Evolutionary conservation across 2,888 invertebrate genomes (phyloP).

Genomic region (Aphelenchoides bicaudatus): DNA sequence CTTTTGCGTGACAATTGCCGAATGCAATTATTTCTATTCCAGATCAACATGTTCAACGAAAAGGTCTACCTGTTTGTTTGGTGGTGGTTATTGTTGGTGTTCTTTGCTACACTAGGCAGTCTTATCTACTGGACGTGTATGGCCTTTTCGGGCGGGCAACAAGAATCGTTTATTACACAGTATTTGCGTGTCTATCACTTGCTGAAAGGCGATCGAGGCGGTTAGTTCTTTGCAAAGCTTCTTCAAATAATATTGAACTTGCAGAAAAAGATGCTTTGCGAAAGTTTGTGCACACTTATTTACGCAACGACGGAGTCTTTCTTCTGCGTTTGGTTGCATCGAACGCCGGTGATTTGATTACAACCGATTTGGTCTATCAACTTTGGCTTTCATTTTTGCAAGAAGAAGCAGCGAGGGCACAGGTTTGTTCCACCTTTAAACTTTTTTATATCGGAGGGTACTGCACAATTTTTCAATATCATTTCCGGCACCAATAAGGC

Average conservation of each 20-base stretch:
- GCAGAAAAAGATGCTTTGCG: conserved; percentile 38
- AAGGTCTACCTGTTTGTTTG: conserved; percentile 63
- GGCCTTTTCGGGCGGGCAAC: conserved; percentile 38
- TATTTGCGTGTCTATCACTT: conserved; percentile 53
- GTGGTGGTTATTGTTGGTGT: conserved; percentile 65
- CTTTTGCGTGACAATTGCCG: conserved; percentile 14
- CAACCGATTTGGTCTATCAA: conserved; percentile 51
- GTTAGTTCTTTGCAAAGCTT: conserved; percentile 1
- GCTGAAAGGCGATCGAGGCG: conserved; percentile 29
- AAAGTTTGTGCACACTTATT: conserved; percentile 44
- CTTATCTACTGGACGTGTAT: conserved; percentile 63
- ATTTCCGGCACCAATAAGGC: no score
- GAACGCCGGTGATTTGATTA: conserved; percentile 58
- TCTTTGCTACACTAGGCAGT: conserved; percentile 62
- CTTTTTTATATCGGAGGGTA: no score
- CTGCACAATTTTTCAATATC: no score
- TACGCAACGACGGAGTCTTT: conserved; percentile 55
- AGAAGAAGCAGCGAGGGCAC: conserved; percentile 29
- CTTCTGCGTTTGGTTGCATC: conserved; percentile 52
- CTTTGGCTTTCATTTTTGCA: conserved; percentile 52
- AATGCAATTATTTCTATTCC: conserved; percentile 14
- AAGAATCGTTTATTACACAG: conserved; percentile 43
- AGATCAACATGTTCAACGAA: conserved; percentile 61
- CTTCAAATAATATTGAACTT: conserved; percentile 16
- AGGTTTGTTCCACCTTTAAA: background rate